Conservation (phyloP, 2,113 vertebrate species). For the Pyrgilauda ruficollis region DNA sequence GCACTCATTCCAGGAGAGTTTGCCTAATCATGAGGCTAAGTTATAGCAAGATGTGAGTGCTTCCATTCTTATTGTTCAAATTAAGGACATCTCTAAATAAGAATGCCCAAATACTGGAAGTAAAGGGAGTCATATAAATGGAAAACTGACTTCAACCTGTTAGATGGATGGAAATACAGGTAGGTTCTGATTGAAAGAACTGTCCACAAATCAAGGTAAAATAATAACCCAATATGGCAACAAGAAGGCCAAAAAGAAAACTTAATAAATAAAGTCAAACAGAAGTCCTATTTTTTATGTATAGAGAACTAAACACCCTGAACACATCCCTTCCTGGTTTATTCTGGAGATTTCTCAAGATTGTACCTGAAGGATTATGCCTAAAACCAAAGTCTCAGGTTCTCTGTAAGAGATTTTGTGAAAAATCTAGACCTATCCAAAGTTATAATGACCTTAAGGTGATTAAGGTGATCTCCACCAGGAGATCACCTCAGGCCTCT, state of each 20-base stretch:
- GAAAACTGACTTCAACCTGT: background rate
- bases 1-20: background rate
- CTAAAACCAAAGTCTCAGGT: background rate
- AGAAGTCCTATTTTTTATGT: background rate
- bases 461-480: too few species aligned
- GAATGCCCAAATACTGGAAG: background rate
- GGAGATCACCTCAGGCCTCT: background rate
- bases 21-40: background rate
- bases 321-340: background rate
- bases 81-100: background rate
- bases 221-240: background rate
- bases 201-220: background rate
- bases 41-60: background rate
- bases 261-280: background rate
- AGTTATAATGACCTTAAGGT: background rate
- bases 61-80: background rate
- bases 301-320: background rate
- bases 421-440: background rate
- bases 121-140: background rate
- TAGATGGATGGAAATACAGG: background rate
- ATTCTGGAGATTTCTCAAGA: background rate
- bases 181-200: background rate
- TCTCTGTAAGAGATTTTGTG: background rate
- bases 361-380: background rate
- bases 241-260: background rate